These are phyloP conservation scores for Dicyrtomina minuta DNA, from an alignment of 2,888 invertebrate genomes.

Conservation along the genomic window DNA sequence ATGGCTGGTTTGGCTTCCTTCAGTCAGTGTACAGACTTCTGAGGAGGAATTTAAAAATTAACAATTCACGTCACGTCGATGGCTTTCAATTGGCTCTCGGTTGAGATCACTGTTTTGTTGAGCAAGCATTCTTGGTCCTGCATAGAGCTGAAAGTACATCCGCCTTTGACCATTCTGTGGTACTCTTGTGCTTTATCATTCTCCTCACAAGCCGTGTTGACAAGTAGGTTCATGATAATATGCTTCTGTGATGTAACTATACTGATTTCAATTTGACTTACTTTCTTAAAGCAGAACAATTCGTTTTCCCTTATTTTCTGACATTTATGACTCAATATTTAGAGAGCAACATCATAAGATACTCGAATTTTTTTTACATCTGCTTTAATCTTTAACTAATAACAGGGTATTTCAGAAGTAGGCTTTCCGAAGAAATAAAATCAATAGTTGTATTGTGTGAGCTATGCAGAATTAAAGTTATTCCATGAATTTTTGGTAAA, in stretches of 20 bases:
- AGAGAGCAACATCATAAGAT: too few species aligned
- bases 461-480: too few species aligned
- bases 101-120: constrained; percentile 52
- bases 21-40: neutral
- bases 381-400: too few species aligned
- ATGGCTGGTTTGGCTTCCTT: too few species aligned
- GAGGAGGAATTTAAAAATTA: constrained; percentile 37
- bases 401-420: too few species aligned
- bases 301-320: constrained; percentile 6
- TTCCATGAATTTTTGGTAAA: too few species aligned
- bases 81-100: constrained; percentile 53
- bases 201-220: constrained; percentile 47
- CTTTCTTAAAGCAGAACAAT: constrained; percentile 2
- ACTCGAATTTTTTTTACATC: too few species aligned
- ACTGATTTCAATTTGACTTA: constrained; percentile 32
- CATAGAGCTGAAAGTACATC: constrained; percentile 24
- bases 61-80: constrained; percentile 51
- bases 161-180: constrained; percentile 43
- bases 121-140: constrained; percentile 42
- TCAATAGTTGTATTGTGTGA: too few species aligned
- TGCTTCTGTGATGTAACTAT: constrained; percentile 39
- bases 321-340: neutral
- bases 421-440: too few species aligned
- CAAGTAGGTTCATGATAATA: constrained; percentile 47
- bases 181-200: constrained; percentile 37